phyloP scores from a whole-genome alignment of 2,888 invertebrate genomes.

The Drosophila robusta region DNA sequence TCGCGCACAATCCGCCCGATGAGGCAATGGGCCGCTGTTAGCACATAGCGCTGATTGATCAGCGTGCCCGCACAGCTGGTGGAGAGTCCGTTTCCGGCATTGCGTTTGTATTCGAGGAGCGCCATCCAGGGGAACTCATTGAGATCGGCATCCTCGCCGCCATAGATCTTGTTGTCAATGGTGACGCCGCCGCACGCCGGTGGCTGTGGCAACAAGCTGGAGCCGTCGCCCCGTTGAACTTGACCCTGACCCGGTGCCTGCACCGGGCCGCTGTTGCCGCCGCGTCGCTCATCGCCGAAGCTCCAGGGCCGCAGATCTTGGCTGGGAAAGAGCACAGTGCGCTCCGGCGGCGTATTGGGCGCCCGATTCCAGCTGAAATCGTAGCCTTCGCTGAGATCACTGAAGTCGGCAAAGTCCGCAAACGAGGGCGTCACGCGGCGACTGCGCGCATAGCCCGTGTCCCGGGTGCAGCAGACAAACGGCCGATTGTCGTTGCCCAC shows the following conservation, averaged over 20 bases:
- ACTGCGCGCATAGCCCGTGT: conserved; percentile 73
- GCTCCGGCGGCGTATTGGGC: conserved; percentile 13
- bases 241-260: conserved; percentile 1
- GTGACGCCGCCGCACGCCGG: conserved; percentile 83
- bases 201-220: conserved; percentile 68
- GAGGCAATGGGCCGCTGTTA: conserved; percentile 89
- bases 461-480: conserved; percentile 82
- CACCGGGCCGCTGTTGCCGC: neutral
- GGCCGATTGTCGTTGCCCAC: conserved; percentile 70
- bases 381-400: conserved; percentile 15
- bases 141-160: conserved; percentile 87
- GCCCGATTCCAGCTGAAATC: conserved; percentile 49
- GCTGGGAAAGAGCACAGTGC: conserved; percentile 39
- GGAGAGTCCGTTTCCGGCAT: conserved; percentile 73
- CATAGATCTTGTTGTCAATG: conserved; percentile 87
- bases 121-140: conserved; percentile 91
- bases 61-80: conserved; percentile 83
- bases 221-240: conserved; percentile 31
- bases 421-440: conserved; percentile 38
- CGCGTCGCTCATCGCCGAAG: conserved; percentile 41
- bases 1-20: conserved; percentile 85
- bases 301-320: conserved; percentile 36
- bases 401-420: conserved; percentile 38
- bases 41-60: conserved; percentile 85
- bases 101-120: conserved; percentile 87